These are phyloP conservation scores for Cyanistes caeruleus DNA, from an alignment of 2,113 vertebrate species.

Conservation along the genomic window DNA sequence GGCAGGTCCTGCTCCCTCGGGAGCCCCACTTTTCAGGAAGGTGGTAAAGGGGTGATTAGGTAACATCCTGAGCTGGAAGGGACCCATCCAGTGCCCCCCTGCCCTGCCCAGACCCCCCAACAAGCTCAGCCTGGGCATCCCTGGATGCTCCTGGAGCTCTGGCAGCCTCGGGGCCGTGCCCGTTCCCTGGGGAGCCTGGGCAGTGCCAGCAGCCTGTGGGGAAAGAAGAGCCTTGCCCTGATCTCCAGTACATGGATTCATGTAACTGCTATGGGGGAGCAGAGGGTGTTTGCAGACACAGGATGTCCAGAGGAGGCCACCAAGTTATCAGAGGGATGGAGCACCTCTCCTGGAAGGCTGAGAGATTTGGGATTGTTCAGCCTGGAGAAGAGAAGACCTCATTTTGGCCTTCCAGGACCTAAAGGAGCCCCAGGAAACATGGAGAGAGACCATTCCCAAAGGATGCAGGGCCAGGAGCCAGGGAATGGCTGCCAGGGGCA, in stretches of 20 bases:
- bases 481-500: not conserved
- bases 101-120: not conserved
- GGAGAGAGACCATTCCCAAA: not conserved
- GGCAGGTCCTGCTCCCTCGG: rapidly evolving
- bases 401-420: not conserved
- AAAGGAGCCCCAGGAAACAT: not conserved
- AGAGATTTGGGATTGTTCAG: not conserved
- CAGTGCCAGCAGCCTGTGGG: not conserved
- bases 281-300: not conserved
- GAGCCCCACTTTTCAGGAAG: rapidly evolving
- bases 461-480: rapidly evolving
- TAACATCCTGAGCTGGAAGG: rapidly evolving
- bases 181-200: not conserved
- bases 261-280: not conserved
- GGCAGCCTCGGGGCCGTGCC: not conserved
- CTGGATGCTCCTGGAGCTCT: not conserved
- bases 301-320: not conserved
- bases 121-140: not conserved
- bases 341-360: not conserved
- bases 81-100: no score
- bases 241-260: rapidly evolving
- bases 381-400: not conserved
- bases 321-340: not conserved
- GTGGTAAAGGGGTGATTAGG: not conserved
- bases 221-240: not conserved